Percentiles rank a stretch among this genome's conserved stretches.
Evolutionary conservation across 2,888 invertebrate genomes (phyloP).

Genomic region (Torymus aiolomorphi): DNA sequence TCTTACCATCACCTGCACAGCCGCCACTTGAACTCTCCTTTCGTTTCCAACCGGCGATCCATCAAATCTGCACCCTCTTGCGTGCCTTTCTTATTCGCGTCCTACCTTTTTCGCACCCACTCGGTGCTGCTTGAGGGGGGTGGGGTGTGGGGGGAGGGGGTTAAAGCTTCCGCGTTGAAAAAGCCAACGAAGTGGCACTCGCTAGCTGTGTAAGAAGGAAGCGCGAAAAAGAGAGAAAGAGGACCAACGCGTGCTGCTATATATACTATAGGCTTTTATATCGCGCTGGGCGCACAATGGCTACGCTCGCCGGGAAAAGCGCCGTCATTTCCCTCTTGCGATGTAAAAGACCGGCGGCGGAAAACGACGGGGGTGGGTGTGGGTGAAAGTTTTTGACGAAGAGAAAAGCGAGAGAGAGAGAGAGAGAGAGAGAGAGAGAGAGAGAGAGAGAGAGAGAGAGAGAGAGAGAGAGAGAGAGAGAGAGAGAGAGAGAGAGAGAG

Average conservation of each 20-base stretch:
- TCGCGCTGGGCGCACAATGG: slow-evolving; percentile 2
- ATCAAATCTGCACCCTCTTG: too few species aligned
- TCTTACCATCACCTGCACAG: too few species aligned
- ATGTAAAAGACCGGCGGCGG: slow-evolving; percentile 5
- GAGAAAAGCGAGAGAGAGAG: background rate
- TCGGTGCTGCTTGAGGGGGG: too few species aligned
- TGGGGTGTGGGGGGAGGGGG: too few species aligned
- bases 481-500: too few species aligned
- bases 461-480: too few species aligned
- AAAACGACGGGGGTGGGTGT: background rate
- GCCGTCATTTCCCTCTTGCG: slow-evolving; percentile 22
- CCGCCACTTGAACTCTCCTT: too few species aligned
- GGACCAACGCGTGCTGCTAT: background rate
- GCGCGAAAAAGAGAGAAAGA: background rate
- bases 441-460: too few species aligned
- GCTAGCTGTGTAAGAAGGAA: background rate
- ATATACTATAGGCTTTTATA: background rate
- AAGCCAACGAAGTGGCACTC: background rate
- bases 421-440: too few species aligned
- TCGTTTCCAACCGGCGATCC: too few species aligned
- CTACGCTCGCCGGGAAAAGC: slow-evolving; percentile 9
- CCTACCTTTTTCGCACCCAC: background rate
- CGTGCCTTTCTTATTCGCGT: background rate
- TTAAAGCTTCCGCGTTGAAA: background rate
- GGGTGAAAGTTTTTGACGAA: background rate